phyloP scores from a whole-genome alignment of 1,140 invertebrate genomes.

The Popillia japonica region DNA sequence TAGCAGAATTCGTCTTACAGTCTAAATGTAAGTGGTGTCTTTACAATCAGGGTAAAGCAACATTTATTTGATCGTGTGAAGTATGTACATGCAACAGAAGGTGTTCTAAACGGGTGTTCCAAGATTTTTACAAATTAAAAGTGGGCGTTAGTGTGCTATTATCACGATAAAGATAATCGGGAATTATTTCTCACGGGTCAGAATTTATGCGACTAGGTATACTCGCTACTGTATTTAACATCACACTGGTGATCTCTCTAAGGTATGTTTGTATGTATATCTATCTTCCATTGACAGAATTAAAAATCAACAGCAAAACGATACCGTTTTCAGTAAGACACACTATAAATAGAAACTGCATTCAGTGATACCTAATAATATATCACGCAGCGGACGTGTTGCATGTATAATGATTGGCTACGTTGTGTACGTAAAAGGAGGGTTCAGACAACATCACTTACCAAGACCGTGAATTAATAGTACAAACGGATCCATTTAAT shows the following conservation, averaged over 20 bases:
- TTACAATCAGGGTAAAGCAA: no score
- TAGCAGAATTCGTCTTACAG: no score
- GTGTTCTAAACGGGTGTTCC: no score
- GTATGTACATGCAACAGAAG: no score
- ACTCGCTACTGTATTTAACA: not conserved
- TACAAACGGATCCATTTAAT: constrained; percentile 18
- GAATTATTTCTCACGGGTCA: no score
- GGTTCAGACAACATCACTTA: constrained; percentile 7
- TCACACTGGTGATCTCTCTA: not conserved
- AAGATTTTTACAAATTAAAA: no score
- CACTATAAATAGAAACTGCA: not conserved
- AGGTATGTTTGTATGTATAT: not conserved
- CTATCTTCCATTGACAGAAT: not conserved
- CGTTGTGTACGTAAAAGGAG: constrained; percentile 12
- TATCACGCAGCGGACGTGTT: constrained; percentile 1
- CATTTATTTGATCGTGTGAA: no score
- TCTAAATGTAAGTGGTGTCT: no score
- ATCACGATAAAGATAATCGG: no score
- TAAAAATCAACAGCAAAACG: not conserved
- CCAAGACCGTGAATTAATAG: constrained; percentile 19
- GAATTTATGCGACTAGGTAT: no score
- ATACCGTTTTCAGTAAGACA: not conserved
- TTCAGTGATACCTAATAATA: constrained; percentile 20
- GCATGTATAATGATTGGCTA: constrained; percentile 29
- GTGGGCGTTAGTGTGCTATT: no score